Evolutionary conservation across 2,113 vertebrate genomes (phyloP), one percentile per base, ranked within the genome.

Genomic region (Notothenia rossii): DNA sequence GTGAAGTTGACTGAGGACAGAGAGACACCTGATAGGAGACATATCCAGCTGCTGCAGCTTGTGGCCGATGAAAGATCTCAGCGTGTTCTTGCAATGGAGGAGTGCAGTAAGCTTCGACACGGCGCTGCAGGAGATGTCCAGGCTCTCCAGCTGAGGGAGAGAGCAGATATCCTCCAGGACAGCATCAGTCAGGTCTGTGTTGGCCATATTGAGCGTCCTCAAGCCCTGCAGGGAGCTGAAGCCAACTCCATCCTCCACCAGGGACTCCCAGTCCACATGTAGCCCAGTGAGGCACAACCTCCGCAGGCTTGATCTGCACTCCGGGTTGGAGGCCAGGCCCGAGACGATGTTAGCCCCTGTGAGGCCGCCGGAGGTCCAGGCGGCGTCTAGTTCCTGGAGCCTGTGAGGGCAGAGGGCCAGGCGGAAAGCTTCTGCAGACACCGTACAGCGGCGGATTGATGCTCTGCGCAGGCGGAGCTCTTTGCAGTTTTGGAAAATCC

Each of bases 371-470:
- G 96, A 94, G n/a, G 97, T 95, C 72, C 95, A 95, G 0, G 97
- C 97, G 12, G 96, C 97, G 58, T 99, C 96, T 10, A 99, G 93
- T 79, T 99, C 98, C 74, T 96, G 96, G 79, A 99, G 95, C 18
- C 97, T 96, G 92, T 99, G 97, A 67, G 96, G 96, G 90, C 97
- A 97, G 82, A 99, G 95, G 0, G 97, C 97, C 85, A 96, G 95
- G 70, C 92, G 92, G 90, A 99, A 98, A 74, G 97, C 96, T 77
- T 96, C 96, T 0, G 96, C 96, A 0, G 98, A 98, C 78, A 99
- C 95, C 9, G 95, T 96, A 0, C 96, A 97, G 73, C 95, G 95
- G 66, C 94, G 96, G 88, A 99, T 94, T 68, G 95, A 96, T 56
- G 96, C 98, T 36, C 95, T 89, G 40, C 96, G 96, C 93, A 99